These are phyloP conservation scores for Typhlomys cinereus DNA, from an alignment of 2,113 vertebrate species.

Conservation along the genomic window DNA sequence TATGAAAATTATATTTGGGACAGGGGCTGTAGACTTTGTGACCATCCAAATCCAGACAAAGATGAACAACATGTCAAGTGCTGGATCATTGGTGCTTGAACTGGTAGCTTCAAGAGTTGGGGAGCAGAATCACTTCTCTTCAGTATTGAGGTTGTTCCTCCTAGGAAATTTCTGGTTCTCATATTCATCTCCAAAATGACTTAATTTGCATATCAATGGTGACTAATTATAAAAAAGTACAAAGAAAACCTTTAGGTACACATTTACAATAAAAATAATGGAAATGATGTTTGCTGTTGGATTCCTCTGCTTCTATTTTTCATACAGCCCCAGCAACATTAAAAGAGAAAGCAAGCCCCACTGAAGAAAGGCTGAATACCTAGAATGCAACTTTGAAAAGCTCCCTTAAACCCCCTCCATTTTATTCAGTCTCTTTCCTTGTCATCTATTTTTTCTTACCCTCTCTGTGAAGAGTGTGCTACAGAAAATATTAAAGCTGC, in stretches of 20 bases:
- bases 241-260: neutral
- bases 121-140: neutral
- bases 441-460: neutral
- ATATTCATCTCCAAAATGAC: neutral
- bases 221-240: neutral
- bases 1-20: constrained; percentile 42
- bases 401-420: neutral
- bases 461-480: neutral
- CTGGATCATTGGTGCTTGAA: constrained; percentile 24
- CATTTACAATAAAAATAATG: constrained; percentile 22
- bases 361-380: neutral
- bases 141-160: neutral
- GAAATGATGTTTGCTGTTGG: neutral
- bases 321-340: neutral
- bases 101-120: neutral
- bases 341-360: neutral
- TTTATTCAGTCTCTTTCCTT: neutral
- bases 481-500: neutral
- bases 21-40: constrained; percentile 29
- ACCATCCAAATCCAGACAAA: neutral
- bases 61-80: constrained; percentile 56
- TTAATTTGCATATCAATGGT: neutral
- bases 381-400: neutral
- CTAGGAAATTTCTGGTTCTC: neutral
- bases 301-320: neutral